Percentiles rank a stretch among this genome's conserved stretches.
phyloP scores from a whole-genome alignment of 2,888 invertebrate genomes.

The Phlogophora meticulosa region DNA sequence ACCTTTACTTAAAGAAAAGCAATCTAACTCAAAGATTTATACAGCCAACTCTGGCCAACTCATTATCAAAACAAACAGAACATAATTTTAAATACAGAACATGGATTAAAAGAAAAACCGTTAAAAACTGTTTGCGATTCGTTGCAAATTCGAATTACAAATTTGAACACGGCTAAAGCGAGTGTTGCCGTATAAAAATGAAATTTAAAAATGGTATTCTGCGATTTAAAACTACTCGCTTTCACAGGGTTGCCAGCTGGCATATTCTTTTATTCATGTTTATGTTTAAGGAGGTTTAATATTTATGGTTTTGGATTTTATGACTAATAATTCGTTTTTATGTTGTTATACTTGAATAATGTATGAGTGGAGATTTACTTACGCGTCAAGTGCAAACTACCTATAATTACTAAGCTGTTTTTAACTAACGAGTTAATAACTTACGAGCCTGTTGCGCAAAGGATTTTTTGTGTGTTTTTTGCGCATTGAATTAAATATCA shows the following conservation, averaged over 20 bases:
- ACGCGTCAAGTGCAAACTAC: not conserved
- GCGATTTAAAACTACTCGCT: constrained; percentile 66
- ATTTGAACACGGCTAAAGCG: constrained; percentile 70
- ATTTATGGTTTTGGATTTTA: constrained; percentile 49
- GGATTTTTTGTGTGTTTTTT: too few relatives aligned
- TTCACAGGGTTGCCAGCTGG: constrained; percentile 62
- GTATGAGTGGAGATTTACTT: not conserved
- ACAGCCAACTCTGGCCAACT: constrained; percentile 26
- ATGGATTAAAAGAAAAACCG: constrained; percentile 62
- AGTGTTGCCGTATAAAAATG: constrained; percentile 69
- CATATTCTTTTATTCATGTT: constrained; percentile 62
- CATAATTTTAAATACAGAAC: constrained; percentile 61
- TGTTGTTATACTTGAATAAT: constrained; percentile 11
- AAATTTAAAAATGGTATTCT: constrained; percentile 67
- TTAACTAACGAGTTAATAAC: too few relatives aligned
- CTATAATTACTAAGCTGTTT: too few relatives aligned
- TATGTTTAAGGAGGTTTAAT: constrained; percentile 49
- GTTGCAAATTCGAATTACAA: constrained; percentile 70
- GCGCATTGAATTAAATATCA: too few relatives aligned
- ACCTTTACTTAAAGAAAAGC: constrained; percentile 15
- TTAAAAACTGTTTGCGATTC: constrained; percentile 69
- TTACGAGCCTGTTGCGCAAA: too few relatives aligned
- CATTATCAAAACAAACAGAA: constrained; percentile 59
- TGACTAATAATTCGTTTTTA: constrained; percentile 43
- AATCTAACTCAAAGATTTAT: constrained; percentile 37